Base-by-base conservation (phyloP, 2,797 vertebrate species). In the Sebastes hubbsi region DNA sequence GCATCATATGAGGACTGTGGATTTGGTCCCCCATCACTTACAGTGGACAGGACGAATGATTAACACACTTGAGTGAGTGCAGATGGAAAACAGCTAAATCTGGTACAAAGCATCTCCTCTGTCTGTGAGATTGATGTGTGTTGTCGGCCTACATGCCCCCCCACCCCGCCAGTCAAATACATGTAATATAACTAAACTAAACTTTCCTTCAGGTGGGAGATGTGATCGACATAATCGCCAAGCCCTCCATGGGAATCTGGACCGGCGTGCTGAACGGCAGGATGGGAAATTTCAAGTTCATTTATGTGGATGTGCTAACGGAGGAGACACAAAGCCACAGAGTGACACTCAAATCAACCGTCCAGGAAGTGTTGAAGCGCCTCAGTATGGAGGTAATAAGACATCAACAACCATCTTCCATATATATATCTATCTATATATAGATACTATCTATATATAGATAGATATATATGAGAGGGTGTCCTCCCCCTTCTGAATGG, bases 201-300 rank as follows among this genome's bases (percentile, higher is more conserved):
- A 24, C 22, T 62, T 73, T 52, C 3, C 72, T 89, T 72, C 87
- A 99, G 98, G 97, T 96, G 80, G 98, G 97, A 85, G 97, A 99
- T 38, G 92, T 97, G 72, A 99, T 99, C 83, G 97, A 99, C 71
- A 97, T 99, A 70, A 97, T 99, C 75, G 95, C 95, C 86, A 99
- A 97, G 92, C 96, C 97, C 0, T 95, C 97, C 16, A 98, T 98
- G 97, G 98, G 98, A 32, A 99, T 97, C 89, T 99, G 98, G 98
- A 98, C 96, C 0, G 98, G 98, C 58, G 94, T 97, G 95, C 81
- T 99, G 80, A 97, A 98, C 52, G 96, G 96, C 83, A 97, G 96
- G 89, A 90, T 97, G 22, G 98, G 98, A 65, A 97, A 93, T 84
- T 99, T 99, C 90, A 99, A 99, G 91, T 99, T 99, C 83, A 97